Evolutionary conservation across 2,797 vertebrate genomes (phyloP), one percentile per base, ranked within the genome.

Genomic region (Ctenosaura bakeri): DNA sequence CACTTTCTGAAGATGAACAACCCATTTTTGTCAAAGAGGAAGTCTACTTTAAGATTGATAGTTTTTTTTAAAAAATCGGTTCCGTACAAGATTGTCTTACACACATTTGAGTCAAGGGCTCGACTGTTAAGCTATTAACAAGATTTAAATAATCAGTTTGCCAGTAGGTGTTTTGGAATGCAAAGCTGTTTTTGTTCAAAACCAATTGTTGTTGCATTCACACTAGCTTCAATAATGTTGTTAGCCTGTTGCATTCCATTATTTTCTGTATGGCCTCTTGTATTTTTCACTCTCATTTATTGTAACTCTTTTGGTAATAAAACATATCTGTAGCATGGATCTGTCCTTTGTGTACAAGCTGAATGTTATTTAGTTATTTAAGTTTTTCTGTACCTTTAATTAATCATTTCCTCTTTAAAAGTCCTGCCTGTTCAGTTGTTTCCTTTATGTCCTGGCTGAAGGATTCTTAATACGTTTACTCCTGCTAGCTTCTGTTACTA

Each of bases 181-280:
- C 89, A 91, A 92, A 89, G 87, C 86, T 0, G 0, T 78, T 50
- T 92, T 92, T 90, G 79, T 64, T 38, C 35, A 46, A 83, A 89
- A 86, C 86, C 73, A 91, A 20, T 64, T 85, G 85, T 94, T 71
- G 8, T 81, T 35, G 32, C 79, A 52, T 35, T 22, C n/a, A 35
- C 9, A 12, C 8, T 82, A 6, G n/a, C 7, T 62, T 59, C 29
- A 64, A n/a, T 82, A 13, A 82, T 54, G 8, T 14, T 81, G 79
- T 56, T 7, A 35, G n/a, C 35, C n/a, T 24, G 20, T 56, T 54
- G 80, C 54, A 59, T 82, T 82, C n/a, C 80, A 56, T 7, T 35
- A 59, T 82, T 82, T 82, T 35, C 54, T 38, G 8, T 56, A 4
- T 82, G 54, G n/a, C n/a, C 35, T 82, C 4, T 56, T 35, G 9